Evolutionary conservation across 30 jellyfish, hydroid and myxozoan genomes (phyloP).

Genomic region (Pelagia noctiluca): DNA sequence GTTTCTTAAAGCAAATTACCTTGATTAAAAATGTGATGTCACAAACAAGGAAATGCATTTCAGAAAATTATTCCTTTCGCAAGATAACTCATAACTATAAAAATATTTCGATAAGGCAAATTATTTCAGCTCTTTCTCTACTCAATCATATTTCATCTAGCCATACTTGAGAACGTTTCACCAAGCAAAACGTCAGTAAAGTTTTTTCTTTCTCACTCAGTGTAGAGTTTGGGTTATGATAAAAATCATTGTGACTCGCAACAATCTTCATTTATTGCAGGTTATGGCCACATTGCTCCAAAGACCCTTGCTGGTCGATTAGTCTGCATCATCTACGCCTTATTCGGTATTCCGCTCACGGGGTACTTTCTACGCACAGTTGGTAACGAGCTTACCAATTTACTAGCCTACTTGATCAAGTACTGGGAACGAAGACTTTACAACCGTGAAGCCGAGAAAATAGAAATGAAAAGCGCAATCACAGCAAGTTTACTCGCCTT

Average conservation of each 20-base stretch:
- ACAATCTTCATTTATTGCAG: conserved; percentile 44
- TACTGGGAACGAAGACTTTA: conserved; percentile 68
- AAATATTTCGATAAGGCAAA: no score
- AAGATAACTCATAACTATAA: no score
- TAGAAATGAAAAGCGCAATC: conserved; percentile 86
- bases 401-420: conserved; percentile 66
- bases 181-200: no score
- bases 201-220: no score
- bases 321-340: conserved; percentile 83
- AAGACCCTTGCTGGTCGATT: conserved; percentile 79
- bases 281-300: conserved; percentile 92
- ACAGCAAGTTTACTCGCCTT: conserved; percentile 73
- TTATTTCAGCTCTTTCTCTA: no score
- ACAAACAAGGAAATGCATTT: no score
- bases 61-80: no score
- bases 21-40: no score
- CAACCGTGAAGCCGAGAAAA: conserved; percentile 89
- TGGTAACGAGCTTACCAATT: conserved; percentile 84
- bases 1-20: no score
- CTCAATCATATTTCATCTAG: no score
- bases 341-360: conserved; percentile 89
- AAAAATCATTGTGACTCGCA: background rate
- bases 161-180: no score
- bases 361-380: conserved; percentile 92
- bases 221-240: no score